Evolutionary conservation across 2,113 vertebrate genomes (phyloP).

Genomic region (Muscicapa adusta): DNA sequence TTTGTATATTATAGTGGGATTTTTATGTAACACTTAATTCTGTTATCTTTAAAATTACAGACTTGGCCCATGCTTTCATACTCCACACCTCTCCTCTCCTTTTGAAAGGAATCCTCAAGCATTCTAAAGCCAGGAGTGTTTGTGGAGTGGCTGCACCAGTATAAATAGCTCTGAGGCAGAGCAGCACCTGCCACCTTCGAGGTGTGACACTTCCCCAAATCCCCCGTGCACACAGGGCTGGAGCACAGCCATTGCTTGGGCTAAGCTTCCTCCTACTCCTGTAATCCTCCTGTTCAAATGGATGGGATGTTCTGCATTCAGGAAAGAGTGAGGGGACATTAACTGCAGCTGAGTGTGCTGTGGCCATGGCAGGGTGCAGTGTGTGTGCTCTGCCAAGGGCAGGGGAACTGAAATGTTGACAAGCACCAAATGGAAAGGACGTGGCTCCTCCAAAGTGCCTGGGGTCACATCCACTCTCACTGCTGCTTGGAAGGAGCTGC

Average conservation of each 20-base stretch:
- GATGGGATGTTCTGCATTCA: slow-evolving; percentile 27
- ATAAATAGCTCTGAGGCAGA: neutral
- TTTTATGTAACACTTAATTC: neutral
- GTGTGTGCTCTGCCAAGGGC: neutral
- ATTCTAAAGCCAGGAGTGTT: neutral
- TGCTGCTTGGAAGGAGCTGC: neutral
- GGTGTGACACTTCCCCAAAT: slow-evolving; percentile 44
- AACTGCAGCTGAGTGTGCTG: neutral
- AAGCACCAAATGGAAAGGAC: neutral
- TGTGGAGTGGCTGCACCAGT: neutral
- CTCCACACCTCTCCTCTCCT: neutral
- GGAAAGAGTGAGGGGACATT: neutral
- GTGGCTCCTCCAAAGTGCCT: neutral
- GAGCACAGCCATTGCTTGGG: slow-evolving; percentile 56
- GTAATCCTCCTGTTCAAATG: slow-evolving; percentile 6
- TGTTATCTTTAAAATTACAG: neutral
- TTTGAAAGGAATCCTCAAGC: neutral
- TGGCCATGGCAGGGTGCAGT: neutral
- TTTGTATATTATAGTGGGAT: neutral
- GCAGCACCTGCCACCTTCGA: slow-evolving; percentile 52
- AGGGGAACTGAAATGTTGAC: neutral
- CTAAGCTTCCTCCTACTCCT: slow-evolving; percentile 51
- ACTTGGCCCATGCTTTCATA: neutral
- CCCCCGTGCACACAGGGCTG: neutral
- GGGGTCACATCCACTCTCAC: neutral